Conservation (phyloP, 1,140 invertebrate genomes). For the Prorops nasuta region DNA sequence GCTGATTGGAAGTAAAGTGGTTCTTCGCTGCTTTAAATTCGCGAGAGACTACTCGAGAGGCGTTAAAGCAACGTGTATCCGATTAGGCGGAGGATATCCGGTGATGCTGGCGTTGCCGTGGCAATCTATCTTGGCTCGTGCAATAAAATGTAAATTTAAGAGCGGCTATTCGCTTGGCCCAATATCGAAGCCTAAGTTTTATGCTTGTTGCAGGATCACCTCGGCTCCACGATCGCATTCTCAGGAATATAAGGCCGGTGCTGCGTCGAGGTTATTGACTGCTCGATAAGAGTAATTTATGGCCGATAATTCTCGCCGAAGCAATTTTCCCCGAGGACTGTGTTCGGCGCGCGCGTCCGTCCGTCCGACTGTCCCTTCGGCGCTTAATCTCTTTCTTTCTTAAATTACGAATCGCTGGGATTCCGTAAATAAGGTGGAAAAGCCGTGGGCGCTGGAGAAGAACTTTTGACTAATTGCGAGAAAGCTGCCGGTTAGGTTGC, state of each 20-base stretch:
- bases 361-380: not conserved
- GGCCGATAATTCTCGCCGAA: constrained; percentile 46
- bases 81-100: too few relatives aligned
- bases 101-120: too few relatives aligned
- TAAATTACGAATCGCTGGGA: not conserved
- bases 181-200: constrained; percentile 20
- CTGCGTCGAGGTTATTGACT: too few relatives aligned
- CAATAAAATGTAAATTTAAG: constrained; percentile 42
- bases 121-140: constrained; percentile 21
- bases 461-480: constrained; percentile 40
- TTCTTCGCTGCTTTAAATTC: too few relatives aligned
- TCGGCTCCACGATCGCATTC: too few relatives aligned
- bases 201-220: too few relatives aligned
- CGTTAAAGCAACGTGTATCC: too few relatives aligned
- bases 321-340: constrained; percentile 42
- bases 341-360: not conserved
- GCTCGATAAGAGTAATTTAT: constrained; percentile 52
- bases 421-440: constrained; percentile 28
- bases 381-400: not conserved
- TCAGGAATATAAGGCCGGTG: too few relatives aligned
- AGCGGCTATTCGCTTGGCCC: constrained; percentile 27
- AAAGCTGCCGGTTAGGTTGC: constrained; percentile 23
- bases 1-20: too few relatives aligned
- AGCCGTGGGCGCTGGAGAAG: constrained; percentile 17
- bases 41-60: too few relatives aligned